Conservation (phyloP, 2,113 vertebrate genomes). For the Promerops cafer region DNA sequence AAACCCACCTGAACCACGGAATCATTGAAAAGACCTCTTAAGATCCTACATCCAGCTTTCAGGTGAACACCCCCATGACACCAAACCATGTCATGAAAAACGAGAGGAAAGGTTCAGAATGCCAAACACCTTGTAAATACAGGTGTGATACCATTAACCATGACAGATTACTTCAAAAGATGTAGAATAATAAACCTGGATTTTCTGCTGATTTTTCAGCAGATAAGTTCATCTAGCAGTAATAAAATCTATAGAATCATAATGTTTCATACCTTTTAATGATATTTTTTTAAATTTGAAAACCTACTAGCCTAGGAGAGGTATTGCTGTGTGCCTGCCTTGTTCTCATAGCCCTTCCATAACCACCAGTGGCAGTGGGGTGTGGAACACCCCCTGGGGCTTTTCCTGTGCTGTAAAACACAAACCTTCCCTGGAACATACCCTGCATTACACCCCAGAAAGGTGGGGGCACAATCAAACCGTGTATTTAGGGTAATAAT, state of each 20-base stretch:
- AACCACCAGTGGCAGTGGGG: not conserved
- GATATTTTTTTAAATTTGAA: not conserved
- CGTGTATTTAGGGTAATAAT: not conserved
- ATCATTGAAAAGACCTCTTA: not conserved
- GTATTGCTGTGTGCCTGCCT: not conserved
- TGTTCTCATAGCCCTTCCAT: fast-evolving
- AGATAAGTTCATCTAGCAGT: not conserved
- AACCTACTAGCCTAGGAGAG: not conserved
- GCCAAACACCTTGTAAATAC: not conserved
- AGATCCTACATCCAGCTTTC: not conserved
- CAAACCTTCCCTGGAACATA: not conserved
- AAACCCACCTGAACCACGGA: not conserved
- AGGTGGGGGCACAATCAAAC: not conserved
- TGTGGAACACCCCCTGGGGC: not conserved
- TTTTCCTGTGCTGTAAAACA: not conserved
- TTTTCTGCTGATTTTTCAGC: not conserved
- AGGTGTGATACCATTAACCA: not conserved
- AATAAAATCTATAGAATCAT: not conserved
- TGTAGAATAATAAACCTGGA: not conserved
- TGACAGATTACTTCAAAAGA: not conserved
- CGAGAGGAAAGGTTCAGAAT: not conserved
- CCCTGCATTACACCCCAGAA: not conserved
- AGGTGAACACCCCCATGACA: not conserved
- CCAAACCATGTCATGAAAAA: not conserved
- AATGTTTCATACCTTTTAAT: not conserved